phyloP scores from a whole-genome alignment of 2,113 vertebrate genomes.

The Talpa occidentalis region DNA sequence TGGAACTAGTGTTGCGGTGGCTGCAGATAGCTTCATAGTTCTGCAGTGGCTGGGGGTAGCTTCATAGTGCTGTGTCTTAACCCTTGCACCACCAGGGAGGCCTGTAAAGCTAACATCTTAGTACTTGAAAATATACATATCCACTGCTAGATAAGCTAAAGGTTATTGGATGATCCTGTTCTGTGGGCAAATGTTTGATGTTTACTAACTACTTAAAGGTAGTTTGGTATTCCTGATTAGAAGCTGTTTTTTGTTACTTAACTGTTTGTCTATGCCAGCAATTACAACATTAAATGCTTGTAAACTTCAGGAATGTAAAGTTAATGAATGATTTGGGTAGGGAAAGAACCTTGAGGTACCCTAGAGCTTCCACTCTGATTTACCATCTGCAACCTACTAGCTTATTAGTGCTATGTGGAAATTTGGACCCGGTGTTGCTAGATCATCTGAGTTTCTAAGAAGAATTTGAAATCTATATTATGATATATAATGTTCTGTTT shows the following conservation, averaged over 20 bases:
- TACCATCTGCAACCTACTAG: neutral
- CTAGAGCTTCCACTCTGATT: neutral
- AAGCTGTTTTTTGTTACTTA: neutral
- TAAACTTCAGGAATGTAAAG: neutral
- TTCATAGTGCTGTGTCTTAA: too few relatives aligned
- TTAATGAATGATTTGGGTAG: neutral
- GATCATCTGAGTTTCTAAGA: neutral
- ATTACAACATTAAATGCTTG: neutral
- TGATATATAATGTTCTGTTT: neutral
- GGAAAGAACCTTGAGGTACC: neutral
- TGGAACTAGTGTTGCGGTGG: too few relatives aligned
- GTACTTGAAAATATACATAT: neutral
- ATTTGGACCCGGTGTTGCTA: neutral
- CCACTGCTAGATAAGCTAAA: neutral
- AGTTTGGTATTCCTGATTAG: slow-evolving; percentile 38
- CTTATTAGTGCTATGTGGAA: neutral
- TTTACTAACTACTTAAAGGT: slow-evolving; percentile 5
- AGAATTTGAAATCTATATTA: slow-evolving; percentile 6
- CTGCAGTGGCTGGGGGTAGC: too few relatives aligned
- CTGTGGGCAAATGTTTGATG: neutral
- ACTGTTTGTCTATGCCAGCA: neutral
- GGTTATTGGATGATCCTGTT: neutral
- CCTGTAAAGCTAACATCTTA: neutral
- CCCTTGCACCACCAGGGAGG: too few relatives aligned
- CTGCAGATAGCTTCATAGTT: too few relatives aligned